Conservation (phyloP, 1,140 invertebrate species). For the Calycopis cecrops region DNA sequence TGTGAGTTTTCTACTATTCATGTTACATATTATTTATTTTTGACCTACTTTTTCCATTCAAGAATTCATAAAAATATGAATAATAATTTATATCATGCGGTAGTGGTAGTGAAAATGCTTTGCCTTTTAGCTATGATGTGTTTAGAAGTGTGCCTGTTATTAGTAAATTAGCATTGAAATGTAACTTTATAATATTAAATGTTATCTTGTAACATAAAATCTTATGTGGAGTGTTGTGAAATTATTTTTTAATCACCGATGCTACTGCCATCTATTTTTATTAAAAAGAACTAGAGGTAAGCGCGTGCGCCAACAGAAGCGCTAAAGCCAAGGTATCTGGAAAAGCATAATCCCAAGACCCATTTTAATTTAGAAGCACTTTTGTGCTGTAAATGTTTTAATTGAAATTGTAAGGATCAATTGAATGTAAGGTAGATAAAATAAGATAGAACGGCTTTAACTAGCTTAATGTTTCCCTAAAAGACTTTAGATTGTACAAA, state of each 20-base stretch:
- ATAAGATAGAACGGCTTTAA: conserved; percentile 69
- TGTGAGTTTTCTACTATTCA: background rate
- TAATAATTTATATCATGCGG: too few species aligned
- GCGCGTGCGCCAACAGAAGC: conserved; percentile 17
- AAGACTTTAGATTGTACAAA: conserved; percentile 66
- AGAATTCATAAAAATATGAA: too few species aligned
- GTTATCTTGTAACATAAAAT: conserved; percentile 19
- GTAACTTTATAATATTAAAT: conserved; percentile 2
- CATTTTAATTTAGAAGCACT: conserved; percentile 10
- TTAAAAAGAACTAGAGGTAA: conserved; percentile 14
- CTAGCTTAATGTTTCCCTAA: conserved; percentile 64
- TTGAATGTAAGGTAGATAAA: conserved; percentile 31
- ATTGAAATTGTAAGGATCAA: conserved; percentile 25
- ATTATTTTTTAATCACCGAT: conserved; percentile 11
- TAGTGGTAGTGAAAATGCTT: conserved; percentile 25
- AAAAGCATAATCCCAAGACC: conserved; percentile 8
- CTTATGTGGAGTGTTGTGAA: conserved; percentile 38
- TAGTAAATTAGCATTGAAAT: background rate
- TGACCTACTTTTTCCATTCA: too few species aligned
- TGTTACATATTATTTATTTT: too few species aligned
- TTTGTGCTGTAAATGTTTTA: conserved; percentile 17
- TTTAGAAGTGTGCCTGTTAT: conserved; percentile 56
- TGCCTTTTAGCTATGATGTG: conserved; percentile 49
- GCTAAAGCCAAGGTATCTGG: conserved; percentile 13
- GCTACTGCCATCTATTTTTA: conserved; percentile 22